Conservation (phyloP, 2,888 invertebrate species). For the Toxonevra muliebris region DNA sequence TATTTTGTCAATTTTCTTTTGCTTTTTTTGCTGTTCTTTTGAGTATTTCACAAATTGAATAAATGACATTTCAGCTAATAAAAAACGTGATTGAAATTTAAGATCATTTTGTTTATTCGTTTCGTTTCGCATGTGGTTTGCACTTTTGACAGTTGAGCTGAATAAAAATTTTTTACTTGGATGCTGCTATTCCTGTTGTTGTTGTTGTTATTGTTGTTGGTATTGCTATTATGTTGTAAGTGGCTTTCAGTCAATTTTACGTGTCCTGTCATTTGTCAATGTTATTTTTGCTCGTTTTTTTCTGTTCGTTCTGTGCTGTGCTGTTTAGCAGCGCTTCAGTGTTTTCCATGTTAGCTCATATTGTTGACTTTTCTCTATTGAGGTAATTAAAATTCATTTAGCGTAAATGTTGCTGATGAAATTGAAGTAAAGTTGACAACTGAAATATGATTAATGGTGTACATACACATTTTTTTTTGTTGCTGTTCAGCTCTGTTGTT, state of each 20-base stretch:
- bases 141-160: neutral
- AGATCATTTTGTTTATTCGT: conserved; percentile 20
- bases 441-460: conserved; percentile 30
- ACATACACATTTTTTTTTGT: too few relatives aligned
- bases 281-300: conserved; percentile 13
- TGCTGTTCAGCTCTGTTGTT: too few relatives aligned
- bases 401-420: conserved; percentile 21
- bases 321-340: too few relatives aligned
- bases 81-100: conserved; percentile 47
- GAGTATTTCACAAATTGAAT: conserved; percentile 25
- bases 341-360: too few relatives aligned
- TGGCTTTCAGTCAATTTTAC: conserved; percentile 28
- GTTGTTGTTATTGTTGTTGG: conserved; percentile 4
- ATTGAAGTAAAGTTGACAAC: conserved; percentile 31
- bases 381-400: conserved; percentile 22
- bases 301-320: neutral
- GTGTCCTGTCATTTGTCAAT: conserved; percentile 34
- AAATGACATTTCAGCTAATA: conserved; percentile 45
- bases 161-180: neutral
- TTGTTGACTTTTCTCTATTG: too few relatives aligned
- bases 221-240: conserved; percentile 8
- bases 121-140: neutral
- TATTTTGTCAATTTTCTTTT: too few relatives aligned
- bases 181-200: neutral
- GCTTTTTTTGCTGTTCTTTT: neutral